Conservation (phyloP, 92 coral and sea anemone species). For the Hydrozoanthus gracilis region DNA sequence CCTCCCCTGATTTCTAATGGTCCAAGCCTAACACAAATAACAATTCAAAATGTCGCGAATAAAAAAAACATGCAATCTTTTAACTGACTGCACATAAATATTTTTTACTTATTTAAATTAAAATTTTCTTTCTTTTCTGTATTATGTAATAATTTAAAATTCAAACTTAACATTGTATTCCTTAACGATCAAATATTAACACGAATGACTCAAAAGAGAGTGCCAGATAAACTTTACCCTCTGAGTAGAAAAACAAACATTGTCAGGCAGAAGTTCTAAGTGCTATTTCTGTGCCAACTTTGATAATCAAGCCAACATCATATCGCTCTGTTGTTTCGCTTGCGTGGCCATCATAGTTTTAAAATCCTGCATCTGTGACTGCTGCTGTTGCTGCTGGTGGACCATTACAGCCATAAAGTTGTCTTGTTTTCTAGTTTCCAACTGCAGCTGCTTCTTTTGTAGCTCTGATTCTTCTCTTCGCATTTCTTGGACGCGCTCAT, state of each 20-base stretch:
- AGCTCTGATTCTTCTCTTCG: slow-evolving; percentile 28
- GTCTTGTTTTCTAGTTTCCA: slow-evolving; percentile 35
- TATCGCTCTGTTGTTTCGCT: slow-evolving; percentile 26
- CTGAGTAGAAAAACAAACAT: not conserved
- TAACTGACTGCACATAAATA: slow-evolving; percentile 1
- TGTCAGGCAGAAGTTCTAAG: not conserved
- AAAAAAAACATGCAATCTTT: not conserved
- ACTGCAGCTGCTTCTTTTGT: slow-evolving; percentile 50
- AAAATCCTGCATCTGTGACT: too few species aligned
- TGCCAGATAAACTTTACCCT: not conserved
- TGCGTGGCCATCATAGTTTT: too few species aligned
- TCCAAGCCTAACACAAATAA: slow-evolving; percentile 10
- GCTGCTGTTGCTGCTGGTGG: slow-evolving; percentile 5
- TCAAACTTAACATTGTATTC: slow-evolving; percentile 12
- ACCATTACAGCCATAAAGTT: slow-evolving; percentile 30
- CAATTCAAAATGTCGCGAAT: slow-evolving; percentile 9
- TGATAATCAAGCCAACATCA: slow-evolving; percentile 21
- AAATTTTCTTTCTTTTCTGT: slow-evolving; percentile 16
- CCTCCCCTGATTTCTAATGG: not conserved
- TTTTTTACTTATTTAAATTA: not conserved
- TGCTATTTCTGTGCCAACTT: slow-evolving; percentile 16
- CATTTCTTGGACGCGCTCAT: slow-evolving; percentile 45
- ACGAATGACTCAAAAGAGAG: slow-evolving; percentile 16
- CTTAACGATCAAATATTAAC: slow-evolving; percentile 15
- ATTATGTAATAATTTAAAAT: not conserved